phyloP scores from a whole-genome alignment of 2,113 vertebrate species.

The Scomber scombrus region DNA sequence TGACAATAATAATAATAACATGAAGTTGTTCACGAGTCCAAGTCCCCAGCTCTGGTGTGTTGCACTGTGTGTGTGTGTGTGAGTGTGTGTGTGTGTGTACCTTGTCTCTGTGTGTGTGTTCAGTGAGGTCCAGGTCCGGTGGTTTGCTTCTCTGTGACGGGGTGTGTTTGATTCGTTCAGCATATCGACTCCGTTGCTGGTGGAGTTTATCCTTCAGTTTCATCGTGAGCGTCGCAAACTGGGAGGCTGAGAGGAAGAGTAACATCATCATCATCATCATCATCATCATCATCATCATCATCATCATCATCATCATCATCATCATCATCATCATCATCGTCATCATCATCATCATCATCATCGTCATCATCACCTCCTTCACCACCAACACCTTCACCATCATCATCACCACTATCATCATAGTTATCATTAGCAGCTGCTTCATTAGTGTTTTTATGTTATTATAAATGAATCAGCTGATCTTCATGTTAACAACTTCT shows the following conservation, averaged over 20 bases:
- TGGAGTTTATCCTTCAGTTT: conserved; percentile 96
- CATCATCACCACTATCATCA: too few relatives aligned
- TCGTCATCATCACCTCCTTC: too few relatives aligned
- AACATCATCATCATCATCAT: not conserved
- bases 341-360: too few relatives aligned
- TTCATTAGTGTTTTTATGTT: too few relatives aligned
- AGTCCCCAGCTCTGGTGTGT: too few relatives aligned
- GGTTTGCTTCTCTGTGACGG: conserved; percentile 88
- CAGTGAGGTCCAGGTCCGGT: conserved; percentile 84
- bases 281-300: not conserved
- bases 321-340: too few relatives aligned
- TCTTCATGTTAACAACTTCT: too few relatives aligned
- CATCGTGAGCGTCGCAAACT: conserved; percentile 94
- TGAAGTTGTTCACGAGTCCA: too few relatives aligned
- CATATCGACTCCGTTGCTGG: conserved; percentile 74
- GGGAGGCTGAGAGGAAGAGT: conserved; percentile 86
- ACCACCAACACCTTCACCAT: too few relatives aligned
- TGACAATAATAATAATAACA: too few relatives aligned
- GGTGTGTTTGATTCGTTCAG: conserved; percentile 89
- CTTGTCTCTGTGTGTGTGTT: conserved; percentile 87
- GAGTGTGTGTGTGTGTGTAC: conserved; percentile 75
- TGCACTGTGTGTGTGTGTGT: not conserved
- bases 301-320: not conserved
- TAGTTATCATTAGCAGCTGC: too few relatives aligned
- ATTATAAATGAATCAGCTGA: too few relatives aligned